phyloP scores from a whole-genome alignment of 2,888 invertebrate species.

The Acholoe squamosa region DNA sequence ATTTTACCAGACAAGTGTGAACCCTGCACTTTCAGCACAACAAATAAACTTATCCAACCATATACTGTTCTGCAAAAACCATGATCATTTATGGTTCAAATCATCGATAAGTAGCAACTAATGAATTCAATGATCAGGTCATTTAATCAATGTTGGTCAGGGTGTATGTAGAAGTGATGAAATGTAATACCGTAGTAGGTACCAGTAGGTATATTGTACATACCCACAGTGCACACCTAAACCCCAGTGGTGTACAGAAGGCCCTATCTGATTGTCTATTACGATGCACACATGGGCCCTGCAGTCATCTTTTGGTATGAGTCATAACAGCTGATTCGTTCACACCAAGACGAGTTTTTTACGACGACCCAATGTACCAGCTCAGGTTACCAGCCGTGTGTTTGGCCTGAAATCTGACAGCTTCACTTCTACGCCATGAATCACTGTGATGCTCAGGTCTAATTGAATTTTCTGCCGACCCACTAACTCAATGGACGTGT shows the following conservation, averaged over 20 bases:
- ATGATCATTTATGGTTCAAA: too few relatives aligned
- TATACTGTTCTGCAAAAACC: too few relatives aligned
- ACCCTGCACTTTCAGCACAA: too few relatives aligned
- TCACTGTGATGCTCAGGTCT: conserved; percentile 18
- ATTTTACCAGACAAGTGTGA: too few relatives aligned
- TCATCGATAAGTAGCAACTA: too few relatives aligned
- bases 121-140: too few relatives aligned
- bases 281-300: background rate
- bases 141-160: too few relatives aligned
- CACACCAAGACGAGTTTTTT: background rate
- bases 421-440: conserved; percentile 2
- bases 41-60: too few relatives aligned
- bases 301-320: background rate
- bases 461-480: conserved; percentile 38
- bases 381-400: background rate
- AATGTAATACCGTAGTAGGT: too few relatives aligned
- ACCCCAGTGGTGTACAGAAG: background rate
- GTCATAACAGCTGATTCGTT: conserved; percentile 37
- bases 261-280: background rate
- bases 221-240: too few relatives aligned
- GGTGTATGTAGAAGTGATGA: too few relatives aligned
- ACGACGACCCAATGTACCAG: background rate
- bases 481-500: conserved; percentile 7
- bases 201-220: too few relatives aligned
- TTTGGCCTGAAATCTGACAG: conserved; percentile 39